Evolutionary conservation across 1,140 invertebrate genomes (phyloP).

Genomic region (Tigriopus japonicus): DNA sequence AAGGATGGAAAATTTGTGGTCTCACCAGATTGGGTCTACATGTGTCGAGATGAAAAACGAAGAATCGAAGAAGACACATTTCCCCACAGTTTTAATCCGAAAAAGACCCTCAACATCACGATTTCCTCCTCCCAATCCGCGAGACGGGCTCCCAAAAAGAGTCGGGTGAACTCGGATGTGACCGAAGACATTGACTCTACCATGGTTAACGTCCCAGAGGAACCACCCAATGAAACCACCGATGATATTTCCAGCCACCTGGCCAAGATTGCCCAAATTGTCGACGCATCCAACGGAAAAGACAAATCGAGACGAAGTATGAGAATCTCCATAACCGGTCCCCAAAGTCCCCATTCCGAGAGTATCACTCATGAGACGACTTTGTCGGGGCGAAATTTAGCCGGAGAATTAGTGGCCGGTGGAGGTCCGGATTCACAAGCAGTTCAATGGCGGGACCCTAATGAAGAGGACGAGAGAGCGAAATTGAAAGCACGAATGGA

Average conservation of each 20-base stretch:
- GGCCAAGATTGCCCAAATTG: not conserved
- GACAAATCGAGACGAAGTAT: no score
- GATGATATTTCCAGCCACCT: not conserved
- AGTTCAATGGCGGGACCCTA: no score
- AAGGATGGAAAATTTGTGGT: conserved; percentile 28
- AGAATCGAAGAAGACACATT: conserved; percentile 27
- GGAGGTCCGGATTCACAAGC: no score
- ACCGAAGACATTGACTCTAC: not conserved
- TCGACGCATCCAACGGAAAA: no score
- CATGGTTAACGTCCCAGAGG: no score
- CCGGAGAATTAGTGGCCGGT: no score
- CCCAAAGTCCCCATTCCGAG: no score
- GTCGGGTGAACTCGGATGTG: not conserved
- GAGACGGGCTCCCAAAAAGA: not conserved
- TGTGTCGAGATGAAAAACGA: conserved; percentile 26
- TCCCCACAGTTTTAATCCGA: conserved; percentile 29
- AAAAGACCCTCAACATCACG: conserved; percentile 19
- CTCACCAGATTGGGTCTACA: conserved; percentile 28
- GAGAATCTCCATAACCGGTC: no score
- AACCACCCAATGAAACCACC: not conserved
- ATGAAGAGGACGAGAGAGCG: no score
- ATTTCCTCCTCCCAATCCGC: not conserved
- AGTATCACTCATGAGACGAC: no score
- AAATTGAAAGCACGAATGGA: no score
- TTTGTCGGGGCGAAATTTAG: no score